Evolutionary conservation across 2,888 invertebrate species (phyloP), one percentile per base, ranked within the genome.

Genomic region (Aleiodes alternator): DNA sequence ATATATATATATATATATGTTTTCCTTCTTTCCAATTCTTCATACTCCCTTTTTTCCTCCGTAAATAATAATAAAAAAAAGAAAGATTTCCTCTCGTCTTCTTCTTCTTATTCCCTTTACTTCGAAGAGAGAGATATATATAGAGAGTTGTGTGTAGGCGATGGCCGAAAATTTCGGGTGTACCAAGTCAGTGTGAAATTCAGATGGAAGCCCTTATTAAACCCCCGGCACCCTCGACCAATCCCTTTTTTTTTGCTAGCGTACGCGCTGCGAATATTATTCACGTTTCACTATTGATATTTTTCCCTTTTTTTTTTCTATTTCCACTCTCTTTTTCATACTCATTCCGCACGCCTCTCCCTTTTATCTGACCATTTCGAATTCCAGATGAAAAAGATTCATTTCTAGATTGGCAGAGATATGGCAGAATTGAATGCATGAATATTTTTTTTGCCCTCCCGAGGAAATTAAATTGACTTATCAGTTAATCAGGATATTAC

Each of bases 101-200:
- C 48, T 68, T 68, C 48, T 64, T 50, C 57, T 59, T 51, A 12
- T 2, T 68, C 50, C 16, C 50, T 50, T 31, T 34, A 23, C 23
- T 23, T 48, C 76, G 43, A 34, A 34, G 34, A 50, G 50, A 64
- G 51, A 29, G 11, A 53, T 71, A 55, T 68, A 29, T 59, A 57
- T 34, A 34, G 73, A 57, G 51, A 31, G 23, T 53, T 72, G 73
- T 70, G 64, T 68, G 34, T 69, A 14, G 50, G 34, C 57, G 50
- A 51, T 66, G 53, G 71, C 72, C 77, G 75, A 77, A 48, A 48
- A 68, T 38, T 78, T 76, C 69, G 77, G 73, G 76, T 81, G 82
- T 79, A 81, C 82, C 86, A 86, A 89, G 85, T 88, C 88, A 85
- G 87, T 88, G 88, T 87, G 88, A 89, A 89, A 89, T 89, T 88